phyloP scores from a whole-genome alignment of 2,113 vertebrate genomes.

The Xerus inauris region DNA sequence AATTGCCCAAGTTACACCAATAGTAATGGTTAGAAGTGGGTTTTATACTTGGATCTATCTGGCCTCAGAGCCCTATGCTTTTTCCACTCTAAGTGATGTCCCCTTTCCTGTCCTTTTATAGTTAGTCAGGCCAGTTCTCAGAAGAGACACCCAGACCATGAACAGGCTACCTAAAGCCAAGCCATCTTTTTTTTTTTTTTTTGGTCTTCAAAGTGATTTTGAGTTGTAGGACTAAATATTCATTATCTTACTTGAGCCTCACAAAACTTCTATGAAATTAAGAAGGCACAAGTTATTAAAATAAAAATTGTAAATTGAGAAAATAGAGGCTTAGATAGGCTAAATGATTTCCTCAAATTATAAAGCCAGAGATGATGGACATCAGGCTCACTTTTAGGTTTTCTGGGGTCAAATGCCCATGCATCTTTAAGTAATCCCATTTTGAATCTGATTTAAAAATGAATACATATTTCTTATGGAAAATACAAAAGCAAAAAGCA shows the following conservation, averaged over 20 bases:
- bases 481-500: not conserved
- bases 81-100: not conserved
- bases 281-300: constrained; percentile 46
- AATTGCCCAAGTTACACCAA: not conserved
- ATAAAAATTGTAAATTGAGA: not conserved
- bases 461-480: not conserved
- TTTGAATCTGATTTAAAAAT: constrained; percentile 11
- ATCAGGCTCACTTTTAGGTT: not conserved
- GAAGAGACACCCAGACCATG: not conserved
- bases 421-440: not conserved
- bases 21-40: not conserved
- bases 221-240: constrained; percentile 39
- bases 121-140: not conserved
- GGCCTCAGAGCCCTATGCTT: not conserved
- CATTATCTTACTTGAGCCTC: constrained; percentile 17
- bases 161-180: not conserved
- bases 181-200: not conserved
- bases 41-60: not conserved
- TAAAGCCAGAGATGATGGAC: not conserved
- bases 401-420: not conserved
- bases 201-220: constrained; percentile 25
- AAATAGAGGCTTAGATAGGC: not conserved
- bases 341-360: not conserved
- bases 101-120: not conserved
- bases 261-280: constrained; percentile 6